Evolutionary conservation across 1,140 invertebrate genomes (phyloP).

Genomic region (Colletes gigas): DNA sequence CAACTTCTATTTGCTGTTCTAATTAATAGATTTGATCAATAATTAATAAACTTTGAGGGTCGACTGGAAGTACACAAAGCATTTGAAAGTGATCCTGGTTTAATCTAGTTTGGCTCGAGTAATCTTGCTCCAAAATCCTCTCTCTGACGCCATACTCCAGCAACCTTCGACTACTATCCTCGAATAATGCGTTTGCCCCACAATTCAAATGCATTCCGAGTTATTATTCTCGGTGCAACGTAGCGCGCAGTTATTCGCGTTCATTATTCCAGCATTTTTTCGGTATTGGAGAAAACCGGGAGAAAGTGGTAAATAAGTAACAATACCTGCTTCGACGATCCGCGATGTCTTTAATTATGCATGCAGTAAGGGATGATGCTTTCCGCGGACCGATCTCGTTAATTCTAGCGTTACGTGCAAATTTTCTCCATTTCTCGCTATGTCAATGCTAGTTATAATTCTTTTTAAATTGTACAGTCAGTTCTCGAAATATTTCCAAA

Average conservation of each 20-base stretch:
- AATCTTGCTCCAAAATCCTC: no score
- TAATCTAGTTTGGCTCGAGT: no score
- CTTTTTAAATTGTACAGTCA: no score
- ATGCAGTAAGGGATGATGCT: background rate
- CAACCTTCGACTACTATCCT: background rate
- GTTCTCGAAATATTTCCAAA: no score
- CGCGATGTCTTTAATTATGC: conserved; percentile 21
- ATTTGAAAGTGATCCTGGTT: background rate
- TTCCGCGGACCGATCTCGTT: conserved; percentile 9
- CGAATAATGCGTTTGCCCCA: background rate
- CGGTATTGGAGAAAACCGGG: conserved; percentile 33
- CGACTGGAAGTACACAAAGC: background rate
- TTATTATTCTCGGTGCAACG: conserved; percentile 9
- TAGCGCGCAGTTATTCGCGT: background rate
- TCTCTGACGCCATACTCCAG: background rate
- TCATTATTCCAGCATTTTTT: conserved; percentile 18
- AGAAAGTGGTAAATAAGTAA: conserved; percentile 48
- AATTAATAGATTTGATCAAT: no score
- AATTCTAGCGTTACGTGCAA: background rate
- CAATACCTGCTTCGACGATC: conserved; percentile 27
- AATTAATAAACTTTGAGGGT: no score
- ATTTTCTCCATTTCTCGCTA: background rate
- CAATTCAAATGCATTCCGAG: background rate
- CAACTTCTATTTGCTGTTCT: no score
- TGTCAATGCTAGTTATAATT: background rate